Evolutionary conservation across 2,113 vertebrate genomes (phyloP).

Genomic region (Macrotus californicus): DNA sequence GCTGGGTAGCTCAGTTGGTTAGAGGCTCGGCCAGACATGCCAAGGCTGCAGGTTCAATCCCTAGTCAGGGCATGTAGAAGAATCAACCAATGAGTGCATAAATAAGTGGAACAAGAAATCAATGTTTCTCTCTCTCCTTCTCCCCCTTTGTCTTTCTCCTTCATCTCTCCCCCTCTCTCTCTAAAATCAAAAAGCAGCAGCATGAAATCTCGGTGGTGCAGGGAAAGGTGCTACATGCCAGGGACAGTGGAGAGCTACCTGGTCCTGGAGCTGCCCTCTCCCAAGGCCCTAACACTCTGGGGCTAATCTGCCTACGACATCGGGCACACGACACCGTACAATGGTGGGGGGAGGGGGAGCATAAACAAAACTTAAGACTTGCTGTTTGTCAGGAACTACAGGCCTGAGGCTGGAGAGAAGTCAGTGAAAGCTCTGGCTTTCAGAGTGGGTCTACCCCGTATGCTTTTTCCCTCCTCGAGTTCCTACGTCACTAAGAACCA

Average conservation of each 20-base stretch:
- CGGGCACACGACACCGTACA: background rate
- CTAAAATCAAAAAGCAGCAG: background rate
- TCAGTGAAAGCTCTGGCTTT: background rate
- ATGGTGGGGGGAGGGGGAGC: too few species aligned
- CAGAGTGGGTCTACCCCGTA: background rate
- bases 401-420: background rate
- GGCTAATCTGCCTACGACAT: background rate
- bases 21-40: too few species aligned
- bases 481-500: background rate
- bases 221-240: background rate
- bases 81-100: too few species aligned
- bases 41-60: too few species aligned
- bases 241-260: background rate
- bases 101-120: too few species aligned
- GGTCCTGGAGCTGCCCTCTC: background rate
- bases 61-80: too few species aligned
- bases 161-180: too few species aligned
- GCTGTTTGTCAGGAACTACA: background rate
- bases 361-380: background rate
- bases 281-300: fast-evolving
- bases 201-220: background rate
- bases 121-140: too few species aligned
- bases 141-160: too few species aligned
- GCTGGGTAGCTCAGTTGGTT: too few species aligned
- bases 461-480: background rate